Base-by-base conservation (phyloP, 2,113 vertebrate species). In the Pedetes capensis region DNA sequence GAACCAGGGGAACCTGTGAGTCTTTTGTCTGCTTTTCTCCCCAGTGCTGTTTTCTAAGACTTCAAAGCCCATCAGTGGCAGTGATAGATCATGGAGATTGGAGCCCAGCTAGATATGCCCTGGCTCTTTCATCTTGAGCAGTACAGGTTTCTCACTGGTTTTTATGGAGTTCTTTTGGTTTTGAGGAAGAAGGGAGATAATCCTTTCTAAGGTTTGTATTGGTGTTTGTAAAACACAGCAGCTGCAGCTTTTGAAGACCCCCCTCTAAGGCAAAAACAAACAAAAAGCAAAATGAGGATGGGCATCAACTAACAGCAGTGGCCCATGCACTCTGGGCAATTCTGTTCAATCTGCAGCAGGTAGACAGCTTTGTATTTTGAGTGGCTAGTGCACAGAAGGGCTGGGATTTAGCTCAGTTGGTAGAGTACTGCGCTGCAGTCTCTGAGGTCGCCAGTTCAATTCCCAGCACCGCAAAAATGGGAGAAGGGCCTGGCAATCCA, bases 1-100 rank as follows among this genome's bases (percentile, higher is more conserved):
- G 99, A 99, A 97, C 98, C 99, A n/a, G 99, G 99, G 96, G 99
- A 99, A 96, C 99, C 99, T 47, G 99, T 99, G 96, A 99, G 99
- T 96, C 76, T 86, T 84, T 87, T 66, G 27, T 89, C 34, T 94
- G 3, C 34, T 42, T 59, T 42, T 42, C 32, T 61, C 25, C 6
- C 2, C 13, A 2, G 44, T 53, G 49, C 64, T 78, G 2, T 92
- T 87, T 93, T 71, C 83, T 94, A 68, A 81, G 37, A 51, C 63
- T 85, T 63, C 63, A 37, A 68, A 78, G 59, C 42, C 86, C 49
- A 10, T 23, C 32, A 34, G 39, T 2, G 6, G 34, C 71, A 55
- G 7, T 72, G 79, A 79, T 44, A 85, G 53, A 37, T 83, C 20
- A 34, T 47, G 37, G 8, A 14, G 44, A n/a, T 44, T 72, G 4